These are phyloP conservation scores for Oryzias woworae DNA, from an alignment of 2,113 vertebrate species.

Conservation along the genomic window DNA sequence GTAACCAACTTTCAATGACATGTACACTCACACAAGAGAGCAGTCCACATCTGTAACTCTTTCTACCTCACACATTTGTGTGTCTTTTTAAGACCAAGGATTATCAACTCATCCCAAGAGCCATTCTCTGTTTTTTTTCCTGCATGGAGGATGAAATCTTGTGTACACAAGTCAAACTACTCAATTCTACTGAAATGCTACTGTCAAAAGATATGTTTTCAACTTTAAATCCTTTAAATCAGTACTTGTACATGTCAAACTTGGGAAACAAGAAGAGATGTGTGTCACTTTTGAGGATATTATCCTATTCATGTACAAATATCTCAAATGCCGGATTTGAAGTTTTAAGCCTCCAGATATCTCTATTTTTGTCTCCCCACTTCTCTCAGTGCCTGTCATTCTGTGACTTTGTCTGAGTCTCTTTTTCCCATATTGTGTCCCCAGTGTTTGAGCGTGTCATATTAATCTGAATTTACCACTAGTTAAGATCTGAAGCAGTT, in stretches of 20 bases:
- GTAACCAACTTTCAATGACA: constrained; percentile 16
- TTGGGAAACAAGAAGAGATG: constrained; percentile 30
- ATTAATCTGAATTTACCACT: too few relatives aligned
- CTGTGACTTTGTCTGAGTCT: background rate
- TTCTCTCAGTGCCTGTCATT: constrained; percentile 28
- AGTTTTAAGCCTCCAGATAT: constrained; percentile 48
- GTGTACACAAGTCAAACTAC: constrained; percentile 25
- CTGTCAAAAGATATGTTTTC: constrained; percentile 30
- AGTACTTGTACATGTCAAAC: constrained; percentile 24
- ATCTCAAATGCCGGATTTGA: constrained; percentile 39
- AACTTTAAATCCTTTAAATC: constrained; percentile 32
- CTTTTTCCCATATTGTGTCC: too few relatives aligned
- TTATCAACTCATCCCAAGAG: constrained; percentile 55
- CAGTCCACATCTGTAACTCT: constrained; percentile 1
- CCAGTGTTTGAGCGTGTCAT: too few relatives aligned
- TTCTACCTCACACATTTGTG: constrained; percentile 25
- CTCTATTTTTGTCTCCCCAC: constrained; percentile 20
- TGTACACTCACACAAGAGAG: constrained; percentile 18
- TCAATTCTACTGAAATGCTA: constrained; percentile 31
- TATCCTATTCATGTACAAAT: constrained; percentile 49
- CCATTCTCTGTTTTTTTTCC: constrained; percentile 23
- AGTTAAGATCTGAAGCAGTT: too few relatives aligned
- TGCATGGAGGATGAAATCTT: constrained; percentile 40
- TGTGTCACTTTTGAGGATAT: constrained; percentile 38
- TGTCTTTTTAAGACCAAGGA: constrained; percentile 58